These are phyloP conservation scores for Pangasius macronema DNA, from an alignment of 2,797 vertebrate genomes.

Conservation along the genomic window DNA sequence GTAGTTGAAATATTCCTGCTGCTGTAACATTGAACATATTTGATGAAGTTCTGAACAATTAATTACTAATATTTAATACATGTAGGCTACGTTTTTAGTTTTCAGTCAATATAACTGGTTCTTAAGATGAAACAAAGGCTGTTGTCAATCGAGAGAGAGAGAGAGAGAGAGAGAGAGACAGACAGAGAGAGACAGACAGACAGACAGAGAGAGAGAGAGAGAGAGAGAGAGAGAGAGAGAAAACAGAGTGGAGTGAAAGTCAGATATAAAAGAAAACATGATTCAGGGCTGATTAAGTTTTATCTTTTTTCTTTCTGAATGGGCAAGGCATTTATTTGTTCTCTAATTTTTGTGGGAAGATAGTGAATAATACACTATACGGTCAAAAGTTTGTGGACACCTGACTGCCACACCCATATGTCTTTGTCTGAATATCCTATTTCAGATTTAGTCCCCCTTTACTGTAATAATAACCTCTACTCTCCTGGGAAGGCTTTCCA, in stretches of 20 bases:
- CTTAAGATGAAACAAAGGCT: background rate
- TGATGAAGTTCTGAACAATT: background rate
- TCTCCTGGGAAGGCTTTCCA: background rate
- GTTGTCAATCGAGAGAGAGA: background rate
- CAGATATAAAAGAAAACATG: background rate
- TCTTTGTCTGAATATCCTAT: background rate
- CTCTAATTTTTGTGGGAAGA: background rate
- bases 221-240: background rate
- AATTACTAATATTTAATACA: background rate
- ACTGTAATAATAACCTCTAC: background rate
- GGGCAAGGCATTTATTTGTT: background rate
- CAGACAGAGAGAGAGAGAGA: background rate
- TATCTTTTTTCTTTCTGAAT: background rate
- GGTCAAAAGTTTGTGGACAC: background rate
- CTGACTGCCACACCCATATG: background rate
- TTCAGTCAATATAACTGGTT: background rate
- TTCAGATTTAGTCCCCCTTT: background rate
- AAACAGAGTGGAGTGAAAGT: background rate
- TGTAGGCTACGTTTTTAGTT: background rate
- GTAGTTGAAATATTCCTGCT: background rate
- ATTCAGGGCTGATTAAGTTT: background rate
- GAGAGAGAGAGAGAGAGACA: background rate
- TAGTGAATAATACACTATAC: background rate
- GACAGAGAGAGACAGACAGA: background rate
- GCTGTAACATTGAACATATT: background rate